Conservation (phyloP, 2,888 invertebrate genomes). For the Amphipoea oculea region DNA sequence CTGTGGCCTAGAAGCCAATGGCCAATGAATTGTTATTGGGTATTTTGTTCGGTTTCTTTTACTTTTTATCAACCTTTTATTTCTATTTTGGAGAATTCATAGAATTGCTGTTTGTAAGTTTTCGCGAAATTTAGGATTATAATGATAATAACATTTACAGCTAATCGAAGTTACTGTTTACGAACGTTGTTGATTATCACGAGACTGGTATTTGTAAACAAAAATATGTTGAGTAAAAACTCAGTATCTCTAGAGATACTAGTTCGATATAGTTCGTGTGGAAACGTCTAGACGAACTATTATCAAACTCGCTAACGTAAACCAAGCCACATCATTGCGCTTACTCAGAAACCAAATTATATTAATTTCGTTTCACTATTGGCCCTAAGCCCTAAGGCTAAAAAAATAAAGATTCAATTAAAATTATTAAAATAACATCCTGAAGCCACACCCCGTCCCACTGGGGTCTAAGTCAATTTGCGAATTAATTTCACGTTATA, state of each 20-base stretch:
- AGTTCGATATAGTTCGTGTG: too few species aligned
- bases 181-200: too few species aligned
- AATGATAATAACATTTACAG: too few species aligned
- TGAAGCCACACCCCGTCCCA: constrained; percentile 27
- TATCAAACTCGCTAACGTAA: neutral
- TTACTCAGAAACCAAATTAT: neutral
- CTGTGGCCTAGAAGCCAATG: constrained; percentile 27
- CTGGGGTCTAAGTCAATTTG: constrained; percentile 57
- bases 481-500: constrained; percentile 57
- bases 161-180: neutral
- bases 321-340: neutral
- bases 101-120: neutral
- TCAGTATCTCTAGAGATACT: neutral
- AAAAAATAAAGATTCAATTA: constrained; percentile 52
- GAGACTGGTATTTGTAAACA: too few species aligned
- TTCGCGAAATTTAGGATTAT: neutral
- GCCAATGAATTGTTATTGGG: constrained; percentile 45
- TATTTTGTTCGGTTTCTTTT: constrained; percentile 18
- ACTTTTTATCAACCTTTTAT: constrained; percentile 29
- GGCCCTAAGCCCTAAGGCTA: constrained; percentile 28
- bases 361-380: constrained; percentile 39
- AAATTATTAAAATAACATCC: constrained; percentile 53
- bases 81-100: constrained; percentile 2
- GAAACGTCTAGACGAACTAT: neutral
- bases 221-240: neutral